Base-by-base conservation (phyloP, 2,888 invertebrate genomes). In the Eupithecia exiguata region DNA sequence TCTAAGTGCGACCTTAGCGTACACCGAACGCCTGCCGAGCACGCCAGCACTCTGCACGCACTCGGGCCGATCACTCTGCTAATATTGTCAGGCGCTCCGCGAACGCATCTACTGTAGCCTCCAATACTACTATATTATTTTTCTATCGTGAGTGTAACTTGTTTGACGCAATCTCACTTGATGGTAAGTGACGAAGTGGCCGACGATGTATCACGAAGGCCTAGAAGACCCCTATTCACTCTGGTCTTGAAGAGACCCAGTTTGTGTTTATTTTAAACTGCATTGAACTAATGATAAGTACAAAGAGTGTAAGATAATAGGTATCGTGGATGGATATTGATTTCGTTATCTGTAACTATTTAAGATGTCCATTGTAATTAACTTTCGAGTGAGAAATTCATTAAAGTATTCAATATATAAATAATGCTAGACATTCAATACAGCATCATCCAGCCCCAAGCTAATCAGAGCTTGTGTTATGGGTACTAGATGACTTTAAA, bases 1-100 rank as follows among this genome's bases (percentile, higher is more conserved):
- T 92, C 86, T 88, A 86, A 87, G 89, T 86, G 86, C 87, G 92
- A 89, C 92, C 93, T 92, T 93, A 87, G 92, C 94, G 93, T 92
- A 89, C 79, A 78, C 77, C 70, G 80, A 84, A 88, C 91, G 92
- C 93, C 91, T 92, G 88, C 87, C 86, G 82, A 72, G 75, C 87
- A 85, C 82, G 83, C 66, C 82, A 82, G 77, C 79, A 58, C 69
- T 69, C 74, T 63, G 65, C 67, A 93, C 92, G 92, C 91, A 92
- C 79, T 80, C 79, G 75, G 62, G 68, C 82, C 80, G 84, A 86
- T 89, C 91, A 92, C 92, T 82, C 83, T 86, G 82, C 74, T 78
- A 61, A 85, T 86, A 85, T 79, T 77, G 79, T 78, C 85, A 93
- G 94, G 93, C 92, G 90, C 81, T 88, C 35, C 9, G 49, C 35